Evolutionary conservation across 1,140 invertebrate species (phyloP), one percentile per base, ranked within the genome.

Genomic region (Zaprionus davidi): DNA sequence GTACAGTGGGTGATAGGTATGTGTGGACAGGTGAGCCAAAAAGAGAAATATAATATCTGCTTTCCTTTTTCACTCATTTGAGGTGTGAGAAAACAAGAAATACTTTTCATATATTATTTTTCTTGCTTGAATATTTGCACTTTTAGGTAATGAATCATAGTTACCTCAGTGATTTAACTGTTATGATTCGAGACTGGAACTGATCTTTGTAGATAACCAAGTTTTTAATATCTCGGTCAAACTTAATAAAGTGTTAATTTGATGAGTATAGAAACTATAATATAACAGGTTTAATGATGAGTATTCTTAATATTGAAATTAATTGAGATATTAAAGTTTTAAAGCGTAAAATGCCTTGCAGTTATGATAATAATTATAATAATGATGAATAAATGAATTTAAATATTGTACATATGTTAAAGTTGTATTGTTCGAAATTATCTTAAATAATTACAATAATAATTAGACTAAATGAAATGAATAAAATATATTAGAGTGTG

Each of bases 1-100:
- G n/a, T 9, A 75, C 58, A 71, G 59, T 74, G 66, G 5, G 9
- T 20, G 0, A 12, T 11, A 69, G 49, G 15, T 17, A 56, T 24
- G 20, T 64, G 12, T 28, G 26, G 2, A 6, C 60, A 64, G 13
- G 22, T 1, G 1, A 28, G 9, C 0, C 11, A 36, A 64, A 34
- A 34, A 11, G 3, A 34, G 31, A 11, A 34, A 34, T 34, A 13
- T 46, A 5, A 13, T 31, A 11, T 15, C 2, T 49, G 5, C 11
- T 3, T 36, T 49, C 2, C 5, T 22, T 22, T 22, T 49, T 49
- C 0, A 5, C 20, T 17, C 2, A 17, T 3, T 44, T n/a, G 0
- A 17, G 0, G 3, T 34, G 31, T 0, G 0, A 34, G 2, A 34
- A 34, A 34, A 34, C 31, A 1, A 34, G 0, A 3, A 34, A 34